Conservation (phyloP, 1,140 invertebrate genomes). For the Drosophila fuyamai region DNA sequence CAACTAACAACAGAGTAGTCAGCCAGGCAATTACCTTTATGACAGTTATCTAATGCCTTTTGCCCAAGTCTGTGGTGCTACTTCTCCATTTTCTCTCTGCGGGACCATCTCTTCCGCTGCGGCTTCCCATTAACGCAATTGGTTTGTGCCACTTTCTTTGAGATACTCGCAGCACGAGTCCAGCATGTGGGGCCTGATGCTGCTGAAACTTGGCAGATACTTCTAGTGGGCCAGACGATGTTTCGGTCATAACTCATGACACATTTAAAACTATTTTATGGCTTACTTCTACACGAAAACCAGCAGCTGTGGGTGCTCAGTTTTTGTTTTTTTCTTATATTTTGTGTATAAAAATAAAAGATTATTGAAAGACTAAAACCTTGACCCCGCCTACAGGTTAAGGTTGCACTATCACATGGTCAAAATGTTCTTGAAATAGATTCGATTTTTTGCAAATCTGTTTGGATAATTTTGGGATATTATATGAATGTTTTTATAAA, state of each 20-base stretch:
- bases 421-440: conserved; percentile 16
- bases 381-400: conserved; percentile 33
- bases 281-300: conserved; percentile 10
- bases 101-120: conserved; percentile 48
- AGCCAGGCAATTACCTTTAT: conserved; percentile 50
- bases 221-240: conserved; percentile 17
- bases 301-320: conserved; percentile 25
- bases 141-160: conserved; percentile 68
- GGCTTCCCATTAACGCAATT: conserved; percentile 68
- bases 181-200: conserved; percentile 39
- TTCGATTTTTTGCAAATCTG: too few relatives aligned
- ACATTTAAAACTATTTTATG: conserved; percentile 56
- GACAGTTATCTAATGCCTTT: conserved; percentile 61
- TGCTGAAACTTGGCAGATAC: conserved; percentile 29
- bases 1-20: conserved; percentile 2
- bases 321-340: not conserved
- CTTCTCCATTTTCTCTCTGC: conserved; percentile 5
- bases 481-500: too few relatives aligned
- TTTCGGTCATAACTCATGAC: conserved; percentile 52
- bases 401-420: conserved; percentile 3
- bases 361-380: conserved; percentile 22
- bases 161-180: conserved; percentile 28
- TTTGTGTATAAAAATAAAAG: conserved; percentile 17
- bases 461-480: too few relatives aligned
- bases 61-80: conserved; percentile 11